Evolutionary conservation across 2,113 vertebrate species (phyloP).

Genomic region (Protobothrops flavoviridis): DNA sequence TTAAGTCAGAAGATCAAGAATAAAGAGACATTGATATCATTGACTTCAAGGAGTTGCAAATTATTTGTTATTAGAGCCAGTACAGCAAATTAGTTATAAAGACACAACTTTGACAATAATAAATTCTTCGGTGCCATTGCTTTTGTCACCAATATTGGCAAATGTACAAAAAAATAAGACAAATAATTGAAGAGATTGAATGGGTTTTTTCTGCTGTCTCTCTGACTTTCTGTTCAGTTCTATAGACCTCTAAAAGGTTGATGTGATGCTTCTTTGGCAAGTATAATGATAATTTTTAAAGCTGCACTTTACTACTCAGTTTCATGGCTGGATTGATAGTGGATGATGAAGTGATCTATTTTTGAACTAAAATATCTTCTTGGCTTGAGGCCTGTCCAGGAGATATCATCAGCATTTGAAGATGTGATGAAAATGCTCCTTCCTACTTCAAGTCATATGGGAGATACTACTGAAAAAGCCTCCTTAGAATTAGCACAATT

Average conservation of each 20-base stretch:
- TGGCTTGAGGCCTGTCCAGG: background rate
- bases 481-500: background rate
- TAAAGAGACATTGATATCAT: background rate
- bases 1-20: background rate
- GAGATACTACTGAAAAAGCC: background rate
- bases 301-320: background rate
- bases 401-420: background rate
- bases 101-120: background rate
- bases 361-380: background rate
- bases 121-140: background rate
- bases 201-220: background rate
- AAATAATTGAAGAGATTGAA: background rate
- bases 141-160: background rate
- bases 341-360: background rate
- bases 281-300: background rate
- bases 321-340: background rate
- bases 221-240: background rate
- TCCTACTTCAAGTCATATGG: background rate
- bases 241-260: background rate
- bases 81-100: background rate
- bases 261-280: background rate
- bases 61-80: background rate
- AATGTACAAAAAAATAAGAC: background rate
- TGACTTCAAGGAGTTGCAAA: background rate
- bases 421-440: background rate